A percentile compares a stretch with the other conserved stretches of the same genome.
Conservation (phyloP, 2,113 vertebrate genomes). For the Myotis davidii region DNA sequence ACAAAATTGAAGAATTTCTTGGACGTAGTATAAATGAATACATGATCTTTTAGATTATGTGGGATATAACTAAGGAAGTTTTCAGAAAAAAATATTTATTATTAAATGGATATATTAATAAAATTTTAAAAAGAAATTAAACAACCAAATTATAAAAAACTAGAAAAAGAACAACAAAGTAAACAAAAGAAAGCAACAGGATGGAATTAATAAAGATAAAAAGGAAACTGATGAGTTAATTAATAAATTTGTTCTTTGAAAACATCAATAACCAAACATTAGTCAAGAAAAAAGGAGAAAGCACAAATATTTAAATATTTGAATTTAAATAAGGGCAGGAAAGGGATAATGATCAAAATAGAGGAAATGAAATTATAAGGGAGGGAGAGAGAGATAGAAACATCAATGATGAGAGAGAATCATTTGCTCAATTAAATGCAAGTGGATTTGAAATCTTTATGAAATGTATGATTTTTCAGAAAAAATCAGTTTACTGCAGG, state of each 20-base stretch:
- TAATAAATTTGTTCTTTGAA: constrained; percentile 2
- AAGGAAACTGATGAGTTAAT: not conserved
- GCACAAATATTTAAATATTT: constrained; percentile 2
- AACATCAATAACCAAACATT: not conserved
- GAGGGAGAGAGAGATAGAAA: too few relatives aligned
- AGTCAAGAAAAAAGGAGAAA: not conserved
- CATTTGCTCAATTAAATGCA: constrained; percentile 2
- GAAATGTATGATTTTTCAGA: constrained; percentile 38
- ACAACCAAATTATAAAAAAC: not conserved
- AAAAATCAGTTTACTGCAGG: not conserved
- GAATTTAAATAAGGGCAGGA: not conserved
- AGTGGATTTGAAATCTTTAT: constrained; percentile 27
- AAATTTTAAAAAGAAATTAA: not conserved
- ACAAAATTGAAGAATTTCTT: not conserved
- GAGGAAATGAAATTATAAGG: constrained; percentile 14
- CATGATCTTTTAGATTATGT: not conserved
- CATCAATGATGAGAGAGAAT: not conserved
- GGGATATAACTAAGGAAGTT: not conserved
- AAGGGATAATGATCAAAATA: not conserved
- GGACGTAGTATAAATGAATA: not conserved
- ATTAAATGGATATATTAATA: not conserved
- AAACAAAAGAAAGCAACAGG: not conserved
- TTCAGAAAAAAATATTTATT: not conserved
- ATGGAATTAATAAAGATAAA: not conserved
- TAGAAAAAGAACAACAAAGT: not conserved